Base-by-base conservation (phyloP, 1,140 invertebrate species). In the Andrena cerasifolii region DNA sequence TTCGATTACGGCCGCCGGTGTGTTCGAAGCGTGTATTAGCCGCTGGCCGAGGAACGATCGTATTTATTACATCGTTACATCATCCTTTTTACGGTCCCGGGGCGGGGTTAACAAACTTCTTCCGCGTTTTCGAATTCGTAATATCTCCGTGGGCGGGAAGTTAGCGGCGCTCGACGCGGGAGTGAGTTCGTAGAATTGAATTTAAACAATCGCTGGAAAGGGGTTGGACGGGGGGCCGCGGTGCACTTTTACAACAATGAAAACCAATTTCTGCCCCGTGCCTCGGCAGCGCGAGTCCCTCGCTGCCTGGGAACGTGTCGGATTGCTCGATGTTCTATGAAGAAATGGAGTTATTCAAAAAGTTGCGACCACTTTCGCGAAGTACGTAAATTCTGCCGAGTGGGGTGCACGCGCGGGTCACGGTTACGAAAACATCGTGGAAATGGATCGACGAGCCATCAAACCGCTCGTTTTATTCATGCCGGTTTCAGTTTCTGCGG, bases 371-470 rank as follows among this genome's bases (percentile, higher is more conserved):
- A 28, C 54, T 67, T 36, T 18, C 31, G 18, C 33, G 40, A 49
- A 36, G 56, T 68, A 49, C 65, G 36, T 58, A 76, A 67, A 76
- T 76, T 66, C 21, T 1, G n/a, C n/a, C 10, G n/a, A 21, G 28
- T n/a, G 24, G 45, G 49, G 33, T 43, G 31, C 73, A 56, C 49
- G 70, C 63, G 16, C 61, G 49, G 47, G 24, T 43, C 49, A 40
- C 16, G 61, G 16, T 33, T 26, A 58, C 59, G 49, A 65, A 54
- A 61, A 74, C 61, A 62, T 26, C 31, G 40, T 3, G 75, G 77
- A 83, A 83, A 63, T 24, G 26, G 24, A 66, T 66, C 61, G 28
- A 54, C 61, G 18, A 73, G 74, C 76, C 33, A 53, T 78, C 21
- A 33, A 71, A 31, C 45, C 47, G 67, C 31, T 43, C 40, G 49